A percentile compares a stretch with the other conserved stretches of the same genome.
phyloP scores from a whole-genome alignment of 2,888 invertebrate genomes.

The Oxytorus armatus region DNA sequence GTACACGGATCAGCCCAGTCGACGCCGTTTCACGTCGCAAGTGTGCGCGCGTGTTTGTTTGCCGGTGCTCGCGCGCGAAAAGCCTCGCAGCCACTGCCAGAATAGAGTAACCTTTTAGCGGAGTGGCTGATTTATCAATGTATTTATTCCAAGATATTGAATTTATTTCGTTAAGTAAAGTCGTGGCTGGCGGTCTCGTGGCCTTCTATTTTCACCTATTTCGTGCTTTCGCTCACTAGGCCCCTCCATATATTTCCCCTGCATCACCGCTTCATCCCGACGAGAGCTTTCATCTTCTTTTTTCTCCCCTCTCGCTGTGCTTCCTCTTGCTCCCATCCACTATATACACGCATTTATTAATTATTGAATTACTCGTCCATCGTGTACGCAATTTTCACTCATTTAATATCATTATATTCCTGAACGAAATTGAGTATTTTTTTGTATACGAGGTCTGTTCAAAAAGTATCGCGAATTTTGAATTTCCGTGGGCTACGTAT shows the following conservation, averaged over 20 bases:
- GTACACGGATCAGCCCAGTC: not conserved
- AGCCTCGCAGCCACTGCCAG: constrained; percentile 77
- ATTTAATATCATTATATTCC: constrained; percentile 24
- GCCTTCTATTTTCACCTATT: constrained; percentile 75
- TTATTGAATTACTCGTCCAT: constrained; percentile 10
- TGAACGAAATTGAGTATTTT: not conserved
- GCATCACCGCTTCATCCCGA: constrained; percentile 1
- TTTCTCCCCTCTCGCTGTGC: constrained; percentile 32
- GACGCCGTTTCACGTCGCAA: constrained; percentile 1
- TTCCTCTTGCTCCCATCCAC: constrained; percentile 18
- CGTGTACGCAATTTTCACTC: not conserved
- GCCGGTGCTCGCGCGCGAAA: constrained; percentile 74
- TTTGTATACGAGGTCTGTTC: constrained; percentile 8
- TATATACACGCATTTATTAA: constrained; percentile 18
- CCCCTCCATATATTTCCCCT: constrained; percentile 1
- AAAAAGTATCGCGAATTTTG: too few species aligned
- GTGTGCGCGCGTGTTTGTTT: constrained; percentile 62
- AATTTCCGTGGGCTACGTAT: too few species aligned
- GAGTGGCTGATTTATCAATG: constrained; percentile 84
- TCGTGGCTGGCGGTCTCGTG: constrained; percentile 47
- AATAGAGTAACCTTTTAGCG: constrained; percentile 84
- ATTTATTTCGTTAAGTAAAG: constrained; percentile 84
- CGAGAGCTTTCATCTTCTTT: constrained; percentile 9
- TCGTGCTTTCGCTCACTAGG: constrained; percentile 20
- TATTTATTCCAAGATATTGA: constrained; percentile 84